Conservation (phyloP, 2,113 vertebrate genomes). For the Gambusia affinis region DNA sequence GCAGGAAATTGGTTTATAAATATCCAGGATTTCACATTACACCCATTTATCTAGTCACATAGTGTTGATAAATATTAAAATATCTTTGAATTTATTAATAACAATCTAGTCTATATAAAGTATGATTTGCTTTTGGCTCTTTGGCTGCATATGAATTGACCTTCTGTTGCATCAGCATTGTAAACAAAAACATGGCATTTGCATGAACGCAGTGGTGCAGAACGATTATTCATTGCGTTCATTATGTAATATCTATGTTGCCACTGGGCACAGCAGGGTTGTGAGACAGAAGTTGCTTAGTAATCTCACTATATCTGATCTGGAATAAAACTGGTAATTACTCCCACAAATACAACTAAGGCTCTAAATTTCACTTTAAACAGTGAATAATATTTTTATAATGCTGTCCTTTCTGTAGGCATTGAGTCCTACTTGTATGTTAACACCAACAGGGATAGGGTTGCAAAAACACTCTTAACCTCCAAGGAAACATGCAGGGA, state of each 20-base stretch:
- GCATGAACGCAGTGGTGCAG: slow-evolving; percentile 16
- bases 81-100: not conserved
- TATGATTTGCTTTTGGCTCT: slow-evolving; percentile 23
- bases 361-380: not conserved
- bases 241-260: slow-evolving; percentile 54
- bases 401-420: not conserved
- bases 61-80: not conserved
- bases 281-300: slow-evolving; percentile 12
- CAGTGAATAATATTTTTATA: not conserved
- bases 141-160: slow-evolving; percentile 13
- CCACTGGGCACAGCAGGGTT: slow-evolving; percentile 46
- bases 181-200: slow-evolving; percentile 40
- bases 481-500: slow-evolving; percentile 15
- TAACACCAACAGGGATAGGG: slow-evolving; percentile 30
- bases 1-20: not conserved
- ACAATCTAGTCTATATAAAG: not conserved
- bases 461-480: slow-evolving; percentile 20
- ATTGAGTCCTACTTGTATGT: slow-evolving; percentile 9
- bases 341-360: not conserved
- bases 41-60: not conserved
- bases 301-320: slow-evolving; percentile 38
- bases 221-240: slow-evolving; percentile 15
- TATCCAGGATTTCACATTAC: not conserved
- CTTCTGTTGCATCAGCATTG: slow-evolving; percentile 29
- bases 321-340: not conserved